Evolutionary conservation across 2,888 invertebrate species (phyloP), one percentile per base, ranked within the genome.

Genomic region (Polydrusus cervinus): DNA sequence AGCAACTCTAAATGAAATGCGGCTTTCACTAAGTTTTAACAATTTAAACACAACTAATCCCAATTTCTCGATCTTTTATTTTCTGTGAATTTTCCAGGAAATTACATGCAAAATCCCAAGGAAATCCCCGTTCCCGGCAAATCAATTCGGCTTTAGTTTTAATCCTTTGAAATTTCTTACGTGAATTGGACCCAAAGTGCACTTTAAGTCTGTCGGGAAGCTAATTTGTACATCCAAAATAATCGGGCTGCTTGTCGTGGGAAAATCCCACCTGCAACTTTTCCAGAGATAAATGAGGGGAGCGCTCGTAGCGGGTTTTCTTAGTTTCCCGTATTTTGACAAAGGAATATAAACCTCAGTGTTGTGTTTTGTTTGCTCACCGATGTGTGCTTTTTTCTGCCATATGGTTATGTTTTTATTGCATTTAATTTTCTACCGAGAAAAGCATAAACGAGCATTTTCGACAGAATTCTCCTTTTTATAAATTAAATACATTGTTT

Each of bases 211-310:
- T 55, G 60, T 66, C 64, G 45, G 60, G 49, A 72, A 72, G 67
- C 73, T 51, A 73, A 73, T 73, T 73, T 73, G 67, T 73, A 67
- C 67, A 57, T 34, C 60, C 34, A 43, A 60, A 66, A 72, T 72
- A 72, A 72, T 73, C 67, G 73, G 66, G 38, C 18, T 40, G 60
- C 25, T 51, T 67, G 68, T 18, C 73, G 49, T 73, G 73, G 62
- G 73, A 73, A 25, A 73, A 73, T 67, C 62, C 74, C 80, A 80
- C 79, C 80, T 80, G 80, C 74, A 78, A 76, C 71, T 76, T 61
- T 78, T 67, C 61, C 68, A 49, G 68, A 79, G 79, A 80, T 80
- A 79, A 80, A 78, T 78, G 74, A 78, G 77, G 66, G 70, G 70
- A 75, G 71, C 74, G 72, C 78, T 77, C 75, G 55, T 57, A 53